Conservation (phyloP, 2,888 invertebrate genomes). For the Clunio marinus region DNA sequence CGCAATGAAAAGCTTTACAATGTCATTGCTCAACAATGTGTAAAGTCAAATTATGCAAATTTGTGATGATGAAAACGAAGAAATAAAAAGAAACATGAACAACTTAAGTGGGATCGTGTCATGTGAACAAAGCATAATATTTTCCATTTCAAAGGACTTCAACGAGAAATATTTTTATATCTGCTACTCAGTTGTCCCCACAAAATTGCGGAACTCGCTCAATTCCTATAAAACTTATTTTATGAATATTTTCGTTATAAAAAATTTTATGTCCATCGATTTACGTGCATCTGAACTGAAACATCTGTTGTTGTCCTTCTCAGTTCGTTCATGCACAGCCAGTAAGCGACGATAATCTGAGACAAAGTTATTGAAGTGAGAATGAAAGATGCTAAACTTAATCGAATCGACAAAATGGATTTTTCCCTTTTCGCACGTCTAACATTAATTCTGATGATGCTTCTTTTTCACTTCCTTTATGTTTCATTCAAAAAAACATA, state of each 20-base stretch:
- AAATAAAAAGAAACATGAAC: slow-evolving; percentile 4
- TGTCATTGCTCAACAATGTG: slow-evolving; percentile 22
- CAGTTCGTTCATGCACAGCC: no score
- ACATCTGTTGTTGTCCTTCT: not conserved
- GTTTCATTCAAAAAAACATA: no score
- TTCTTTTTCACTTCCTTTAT: not conserved
- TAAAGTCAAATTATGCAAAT: slow-evolving; percentile 24
- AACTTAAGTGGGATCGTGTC: not conserved
- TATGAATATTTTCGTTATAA: not conserved
- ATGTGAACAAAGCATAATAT: not conserved
- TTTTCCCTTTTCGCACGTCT: no score
- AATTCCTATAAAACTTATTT: not conserved
- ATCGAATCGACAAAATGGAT: no score
- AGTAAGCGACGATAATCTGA: no score
- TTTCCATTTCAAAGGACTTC: not conserved
- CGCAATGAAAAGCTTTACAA: not conserved
- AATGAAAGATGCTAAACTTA: no score
- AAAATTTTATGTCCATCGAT: not conserved
- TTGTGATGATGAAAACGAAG: not conserved
- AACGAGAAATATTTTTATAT: not conserved
- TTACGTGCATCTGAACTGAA: not conserved
- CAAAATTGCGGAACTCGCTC: not conserved
- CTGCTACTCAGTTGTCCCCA: not conserved
- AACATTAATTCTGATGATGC: no score
- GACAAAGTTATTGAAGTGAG: no score